Conservation (phyloP, 1,140 invertebrate species). For the Andricus grossulariae region DNA sequence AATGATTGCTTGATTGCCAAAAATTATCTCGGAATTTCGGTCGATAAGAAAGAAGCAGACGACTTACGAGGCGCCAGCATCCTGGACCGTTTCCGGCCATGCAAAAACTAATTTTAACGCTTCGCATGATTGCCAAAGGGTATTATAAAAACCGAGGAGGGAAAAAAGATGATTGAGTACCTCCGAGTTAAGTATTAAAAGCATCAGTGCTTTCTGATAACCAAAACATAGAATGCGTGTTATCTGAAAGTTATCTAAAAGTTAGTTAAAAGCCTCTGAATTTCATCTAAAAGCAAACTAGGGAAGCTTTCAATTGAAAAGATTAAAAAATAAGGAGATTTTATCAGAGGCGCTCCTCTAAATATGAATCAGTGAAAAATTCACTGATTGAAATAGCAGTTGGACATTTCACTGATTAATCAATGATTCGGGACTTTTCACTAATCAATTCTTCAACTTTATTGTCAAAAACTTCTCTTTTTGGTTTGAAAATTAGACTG, state of each 20-base stretch:
- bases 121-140: slow-evolving; percentile 8
- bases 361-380: too few relatives aligned
- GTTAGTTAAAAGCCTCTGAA: background rate
- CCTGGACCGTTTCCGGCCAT: slow-evolving; percentile 3
- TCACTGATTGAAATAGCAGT: too few relatives aligned
- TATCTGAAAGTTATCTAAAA: background rate
- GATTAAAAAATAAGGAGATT: background rate
- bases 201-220: slow-evolving; percentile 10
- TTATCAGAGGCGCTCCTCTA: too few relatives aligned
- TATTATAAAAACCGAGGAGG: background rate
- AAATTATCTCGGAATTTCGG: slow-evolving; percentile 1
- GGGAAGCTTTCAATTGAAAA: background rate
- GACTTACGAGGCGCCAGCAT: slow-evolving; percentile 23
- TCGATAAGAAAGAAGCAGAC: slow-evolving; percentile 22
- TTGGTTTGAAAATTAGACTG: too few relatives aligned
- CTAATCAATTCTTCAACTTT: too few relatives aligned
- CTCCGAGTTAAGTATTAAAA: slow-evolving; percentile 3
- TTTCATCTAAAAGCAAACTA: slow-evolving; percentile 3
- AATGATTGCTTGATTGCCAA: background rate
- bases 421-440: too few relatives aligned
- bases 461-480: too few relatives aligned
- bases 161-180: slow-evolving; percentile 14
- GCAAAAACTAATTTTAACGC: slow-evolving; percentile 31
- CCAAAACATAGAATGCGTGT: background rate
- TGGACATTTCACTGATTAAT: too few relatives aligned